Evolutionary conservation across 2,888 invertebrate species (phyloP).

Genomic region (Drosophila kuntzei): DNA sequence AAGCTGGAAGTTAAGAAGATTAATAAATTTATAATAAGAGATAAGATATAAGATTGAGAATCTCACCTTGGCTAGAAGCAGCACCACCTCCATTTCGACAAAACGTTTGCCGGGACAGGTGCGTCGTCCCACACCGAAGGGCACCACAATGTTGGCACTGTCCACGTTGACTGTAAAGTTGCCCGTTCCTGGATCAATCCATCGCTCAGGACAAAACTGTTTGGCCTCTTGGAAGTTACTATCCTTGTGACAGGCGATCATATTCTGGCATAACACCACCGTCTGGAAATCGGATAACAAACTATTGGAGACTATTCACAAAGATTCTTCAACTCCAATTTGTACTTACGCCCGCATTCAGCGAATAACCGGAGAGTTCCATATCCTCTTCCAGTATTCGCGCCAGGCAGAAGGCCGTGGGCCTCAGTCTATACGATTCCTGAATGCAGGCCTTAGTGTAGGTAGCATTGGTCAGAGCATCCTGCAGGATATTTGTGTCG

Average conservation of each 20-base stretch:
- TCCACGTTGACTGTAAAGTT: conserved; percentile 84
- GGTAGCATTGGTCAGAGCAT: conserved; percentile 88
- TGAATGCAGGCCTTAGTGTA: conserved; percentile 92
- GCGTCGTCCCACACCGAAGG: conserved; percentile 92
- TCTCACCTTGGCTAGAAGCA: conserved; percentile 90
- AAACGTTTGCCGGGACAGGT: conserved; percentile 95
- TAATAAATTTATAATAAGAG: not conserved
- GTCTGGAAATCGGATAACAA: conserved; percentile 86
- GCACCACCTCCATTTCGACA: conserved; percentile 91
- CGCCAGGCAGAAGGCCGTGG: conserved; percentile 92
- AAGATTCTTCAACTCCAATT: not conserved
- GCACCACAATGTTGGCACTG: conserved; percentile 89
- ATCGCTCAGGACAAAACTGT: conserved; percentile 91
- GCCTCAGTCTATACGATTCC: conserved; percentile 89
- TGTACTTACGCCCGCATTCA: conserved; percentile 90
- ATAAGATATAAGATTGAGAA: not conserved
- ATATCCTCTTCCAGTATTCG: conserved; percentile 91
- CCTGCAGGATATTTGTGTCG: conserved; percentile 87
- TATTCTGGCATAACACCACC: conserved; percentile 92
- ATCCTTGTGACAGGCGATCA: conserved; percentile 92
- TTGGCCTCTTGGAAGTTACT: conserved; percentile 90
- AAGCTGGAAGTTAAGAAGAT: conserved; percentile 86
- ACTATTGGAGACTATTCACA: not conserved
- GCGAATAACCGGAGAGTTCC: conserved; percentile 89
- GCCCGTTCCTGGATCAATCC: conserved; percentile 86